Percentiles rank a stretch among this genome's conserved stretches.
Evolutionary conservation across 2,113 vertebrate species (phyloP).

Genomic region (Desmodus rotundus): DNA sequence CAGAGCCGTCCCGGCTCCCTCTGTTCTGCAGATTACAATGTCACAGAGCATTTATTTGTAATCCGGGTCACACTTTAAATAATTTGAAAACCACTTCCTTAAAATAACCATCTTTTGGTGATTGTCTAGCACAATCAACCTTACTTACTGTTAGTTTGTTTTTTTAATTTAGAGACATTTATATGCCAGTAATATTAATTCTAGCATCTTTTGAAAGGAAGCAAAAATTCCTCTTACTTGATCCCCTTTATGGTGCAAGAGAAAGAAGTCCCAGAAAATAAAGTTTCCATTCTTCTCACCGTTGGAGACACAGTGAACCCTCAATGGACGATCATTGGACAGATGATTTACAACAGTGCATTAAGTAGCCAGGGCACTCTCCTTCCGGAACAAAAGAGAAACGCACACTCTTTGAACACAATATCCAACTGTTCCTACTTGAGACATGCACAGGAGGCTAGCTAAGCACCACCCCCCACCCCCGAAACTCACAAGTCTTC

Average conservation of each 20-base stretch:
- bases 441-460: background rate
- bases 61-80: background rate
- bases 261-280: background rate
- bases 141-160: too few species aligned
- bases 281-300: background rate
- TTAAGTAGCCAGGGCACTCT: background rate
- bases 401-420: background rate
- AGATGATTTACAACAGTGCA: background rate
- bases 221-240: background rate
- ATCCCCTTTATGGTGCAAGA: background rate
- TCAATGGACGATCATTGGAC: background rate
- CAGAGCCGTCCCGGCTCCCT: background rate
- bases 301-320: background rate
- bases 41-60: background rate
- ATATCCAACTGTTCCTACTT: background rate
- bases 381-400: background rate
- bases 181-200: background rate
- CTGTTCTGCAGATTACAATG: background rate
- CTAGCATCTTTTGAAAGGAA: background rate
- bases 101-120: background rate
- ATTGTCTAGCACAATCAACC: background rate
- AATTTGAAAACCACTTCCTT: background rate
- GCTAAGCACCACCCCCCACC: background rate
- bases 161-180: background rate
- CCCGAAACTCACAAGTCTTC: background rate